Base-by-base conservation (phyloP, 2,797 vertebrate species). In the Siniperca undulata region DNA sequence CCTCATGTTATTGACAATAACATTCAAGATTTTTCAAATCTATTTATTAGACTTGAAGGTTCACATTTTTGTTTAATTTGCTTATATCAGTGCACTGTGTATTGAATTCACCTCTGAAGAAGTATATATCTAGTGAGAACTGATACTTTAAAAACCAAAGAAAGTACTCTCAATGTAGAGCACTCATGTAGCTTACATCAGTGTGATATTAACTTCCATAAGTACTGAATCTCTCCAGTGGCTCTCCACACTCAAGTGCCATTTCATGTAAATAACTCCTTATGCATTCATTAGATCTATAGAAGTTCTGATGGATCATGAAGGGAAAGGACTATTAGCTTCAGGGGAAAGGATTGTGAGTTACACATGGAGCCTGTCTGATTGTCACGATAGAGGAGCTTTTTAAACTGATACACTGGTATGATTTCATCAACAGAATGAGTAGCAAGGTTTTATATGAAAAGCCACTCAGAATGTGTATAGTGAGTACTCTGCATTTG, bases 351-450 rank as follows among this genome's bases (percentile, higher is more conserved):
- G 11, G 70, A 61, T 38, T 10, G 72, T 22, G 66, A 69, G 68
- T 85, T 71, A 74, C 77, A 87, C n/a, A 10, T 69, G 14, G 67
- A 86, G 86, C 83, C 65, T 38, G 38, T 90, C 81, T 85, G 92
- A 94, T 94, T 92, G 92, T 94, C 89, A 82, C 50, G 48, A 87
- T 69, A 77, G 73, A 89, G 78, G 82, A 82, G 80, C 69, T 70
- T 86, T 86, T 80, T 40, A 61, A 69, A 85, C 55, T 48, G 76
- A 74, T 64, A 75, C 75, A 70, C 84, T 85, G 64, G 53, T 84
- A 36, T 70, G 80, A 82, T 87, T 86, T 76, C 65, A 78, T 74
- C 81, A 76, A 56, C 50, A 19, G 60, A 53, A 77, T 67, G 82
- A 87, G 74, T 87, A 70, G 75, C 56, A 62, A 16, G 75, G 62